Percentiles rank a stretch among this genome's conserved stretches.
Evolutionary conservation across 30 jellyfish, hydroid and myxozoan genomes (phyloP).

Genomic region (Pseudorhiza aurosa): DNA sequence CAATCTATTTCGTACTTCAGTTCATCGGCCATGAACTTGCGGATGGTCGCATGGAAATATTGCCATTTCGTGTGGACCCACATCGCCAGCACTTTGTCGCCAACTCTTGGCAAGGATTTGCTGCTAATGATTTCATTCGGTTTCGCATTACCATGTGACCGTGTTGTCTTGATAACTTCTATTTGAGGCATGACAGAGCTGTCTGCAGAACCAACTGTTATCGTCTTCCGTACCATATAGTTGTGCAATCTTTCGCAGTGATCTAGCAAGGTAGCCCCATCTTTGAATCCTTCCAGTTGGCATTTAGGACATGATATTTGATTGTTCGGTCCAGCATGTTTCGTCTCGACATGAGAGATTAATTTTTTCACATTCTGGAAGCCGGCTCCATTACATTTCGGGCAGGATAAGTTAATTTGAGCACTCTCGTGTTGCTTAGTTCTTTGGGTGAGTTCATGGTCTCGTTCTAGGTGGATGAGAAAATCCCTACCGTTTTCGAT

Average conservation of each 20-base stretch:
- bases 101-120: constrained; percentile 52
- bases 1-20: constrained; percentile 83
- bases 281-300: constrained; percentile 35
- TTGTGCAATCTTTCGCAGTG: constrained; percentile 32
- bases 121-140: neutral
- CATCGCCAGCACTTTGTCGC: constrained; percentile 81
- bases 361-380: neutral
- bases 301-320: constrained; percentile 65
- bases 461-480: constrained; percentile 19
- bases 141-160: neutral
- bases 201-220: neutral
- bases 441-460: neutral
- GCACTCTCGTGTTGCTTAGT: neutral
- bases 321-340: neutral
- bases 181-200: neutral
- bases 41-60: constrained; percentile 79
- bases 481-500: constrained; percentile 23
- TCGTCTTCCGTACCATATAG: neutral
- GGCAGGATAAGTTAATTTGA: neutral
- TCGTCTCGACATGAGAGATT: neutral
- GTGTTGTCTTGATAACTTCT: neutral
- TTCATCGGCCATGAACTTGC: constrained; percentile 45
- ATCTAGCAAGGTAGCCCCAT: constrained; percentile 36
- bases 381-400: neutral
- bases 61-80: constrained; percentile 90